These are phyloP conservation scores for Mesembrinibis cayennensis DNA, from an alignment of 2,113 vertebrate species.

Conservation along the genomic window DNA sequence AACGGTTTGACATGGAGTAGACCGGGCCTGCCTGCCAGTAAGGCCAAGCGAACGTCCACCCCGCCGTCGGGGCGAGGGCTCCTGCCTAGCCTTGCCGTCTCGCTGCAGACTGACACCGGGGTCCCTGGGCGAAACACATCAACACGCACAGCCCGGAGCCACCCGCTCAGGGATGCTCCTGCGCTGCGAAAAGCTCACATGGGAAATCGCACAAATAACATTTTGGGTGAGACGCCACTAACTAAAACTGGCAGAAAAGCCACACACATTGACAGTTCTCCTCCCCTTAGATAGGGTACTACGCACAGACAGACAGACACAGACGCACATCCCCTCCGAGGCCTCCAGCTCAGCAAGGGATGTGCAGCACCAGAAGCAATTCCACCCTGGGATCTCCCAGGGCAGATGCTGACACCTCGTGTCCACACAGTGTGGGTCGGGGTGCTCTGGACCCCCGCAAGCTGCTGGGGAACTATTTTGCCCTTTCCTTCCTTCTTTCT, in stretches of 20 bases:
- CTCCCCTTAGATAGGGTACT: not conserved
- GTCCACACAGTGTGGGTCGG: conserved; percentile 58
- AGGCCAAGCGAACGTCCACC: not conserved
- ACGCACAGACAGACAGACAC: conserved; percentile 43
- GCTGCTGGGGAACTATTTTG: not conserved
- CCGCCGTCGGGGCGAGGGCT: not conserved
- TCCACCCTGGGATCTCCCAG: not conserved
- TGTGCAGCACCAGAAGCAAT: conserved; percentile 54
- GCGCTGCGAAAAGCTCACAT: not conserved
- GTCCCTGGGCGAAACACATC: not conserved
- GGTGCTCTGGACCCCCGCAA: not conserved
- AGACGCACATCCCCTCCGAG: not conserved
- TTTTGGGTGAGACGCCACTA: not conserved
- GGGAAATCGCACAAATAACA: not conserved
- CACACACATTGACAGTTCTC: not conserved
- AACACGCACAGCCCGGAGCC: not conserved
- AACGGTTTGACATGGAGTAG: conserved; percentile 12
- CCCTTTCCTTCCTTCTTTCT: not conserved
- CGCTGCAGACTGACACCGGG: not conserved
- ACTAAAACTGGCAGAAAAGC: not conserved
- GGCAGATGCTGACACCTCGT: conserved; percentile 53
- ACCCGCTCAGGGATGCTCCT: not conserved
- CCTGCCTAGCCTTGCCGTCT: not conserved
- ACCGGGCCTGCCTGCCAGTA: not conserved
- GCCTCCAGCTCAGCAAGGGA: not conserved